phyloP scores from a whole-genome alignment of 2,888 invertebrate genomes.

The Patella caerulea region DNA sequence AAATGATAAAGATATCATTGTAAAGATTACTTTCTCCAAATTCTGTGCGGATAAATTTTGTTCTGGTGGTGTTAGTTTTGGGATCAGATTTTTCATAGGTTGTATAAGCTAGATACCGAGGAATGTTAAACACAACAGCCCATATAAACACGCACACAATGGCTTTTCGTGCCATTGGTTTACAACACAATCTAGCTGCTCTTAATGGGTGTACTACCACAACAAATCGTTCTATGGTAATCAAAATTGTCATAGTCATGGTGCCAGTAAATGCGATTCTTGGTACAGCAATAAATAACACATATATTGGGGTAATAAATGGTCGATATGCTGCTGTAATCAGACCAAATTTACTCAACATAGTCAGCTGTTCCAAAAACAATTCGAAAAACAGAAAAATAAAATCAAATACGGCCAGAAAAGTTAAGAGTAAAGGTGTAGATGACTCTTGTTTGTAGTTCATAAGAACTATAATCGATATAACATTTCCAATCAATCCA shows the following conservation, averaged over 20 bases:
- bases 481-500: constrained; percentile 36
- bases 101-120: constrained; percentile 35
- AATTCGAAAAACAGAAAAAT: constrained; percentile 28
- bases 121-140: constrained; percentile 32
- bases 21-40: constrained; percentile 35
- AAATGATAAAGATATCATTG: constrained; percentile 32
- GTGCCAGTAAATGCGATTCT: constrained; percentile 33
- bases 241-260: constrained; percentile 31
- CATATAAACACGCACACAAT: constrained; percentile 28
- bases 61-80: constrained; percentile 25
- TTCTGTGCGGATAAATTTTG: constrained; percentile 29
- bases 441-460: constrained; percentile 32
- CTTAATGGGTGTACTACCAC: constrained; percentile 36
- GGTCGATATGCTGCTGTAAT: constrained; percentile 21
- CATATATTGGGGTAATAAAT: constrained; percentile 26
- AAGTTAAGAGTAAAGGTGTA: constrained; percentile 35
- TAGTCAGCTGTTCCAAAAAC: constrained; percentile 29
- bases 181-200: constrained; percentile 31
- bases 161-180: constrained; percentile 22
- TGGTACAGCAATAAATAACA: constrained; percentile 29
- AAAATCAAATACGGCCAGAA: constrained; percentile 34
- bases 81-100: constrained; percentile 11
- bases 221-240: constrained; percentile 38
- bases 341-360: constrained; percentile 23
- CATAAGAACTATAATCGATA: constrained; percentile 35